phyloP scores from a whole-genome alignment of 1,140 invertebrate genomes.

The Hyposmocoma kahamanoa region DNA sequence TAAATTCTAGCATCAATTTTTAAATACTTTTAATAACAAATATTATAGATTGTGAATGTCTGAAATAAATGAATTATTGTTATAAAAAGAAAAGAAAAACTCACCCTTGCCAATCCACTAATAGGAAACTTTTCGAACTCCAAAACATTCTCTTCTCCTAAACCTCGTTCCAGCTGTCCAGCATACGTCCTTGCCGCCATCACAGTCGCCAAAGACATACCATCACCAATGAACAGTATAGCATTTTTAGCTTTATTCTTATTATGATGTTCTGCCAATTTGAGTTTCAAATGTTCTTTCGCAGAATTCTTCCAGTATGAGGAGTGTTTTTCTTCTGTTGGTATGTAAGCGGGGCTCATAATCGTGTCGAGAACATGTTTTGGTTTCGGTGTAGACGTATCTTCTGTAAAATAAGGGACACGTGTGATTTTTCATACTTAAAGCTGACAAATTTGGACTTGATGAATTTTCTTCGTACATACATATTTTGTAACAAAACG shows the following conservation, averaged over 20 bases:
- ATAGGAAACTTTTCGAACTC: conserved; percentile 87
- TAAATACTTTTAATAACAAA: no score
- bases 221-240: conserved; percentile 87
- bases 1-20: no score
- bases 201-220: conserved; percentile 85
- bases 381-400: conserved; percentile 39
- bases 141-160: conserved; percentile 80
- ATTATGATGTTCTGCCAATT: conserved; percentile 43
- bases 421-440: no score
- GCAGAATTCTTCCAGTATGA: conserved; percentile 53
- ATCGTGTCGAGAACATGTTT: conserved; percentile 51
- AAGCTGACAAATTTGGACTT: no score
- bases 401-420: conserved; percentile 23
- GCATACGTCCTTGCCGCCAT: conserved; percentile 81
- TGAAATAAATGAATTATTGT: no score
- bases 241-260: conserved; percentile 76
- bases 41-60: no score
- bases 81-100: conserved; percentile 27
- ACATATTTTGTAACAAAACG: no score
- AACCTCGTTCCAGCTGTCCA: conserved; percentile 75
- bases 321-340: conserved; percentile 48
- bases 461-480: no score
- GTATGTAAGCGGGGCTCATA: conserved; percentile 51
- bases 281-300: conserved; percentile 32
- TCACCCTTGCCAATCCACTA: conserved; percentile 79